Conservation (phyloP, 1,140 invertebrate species). For the Manduca sexta region DNA sequence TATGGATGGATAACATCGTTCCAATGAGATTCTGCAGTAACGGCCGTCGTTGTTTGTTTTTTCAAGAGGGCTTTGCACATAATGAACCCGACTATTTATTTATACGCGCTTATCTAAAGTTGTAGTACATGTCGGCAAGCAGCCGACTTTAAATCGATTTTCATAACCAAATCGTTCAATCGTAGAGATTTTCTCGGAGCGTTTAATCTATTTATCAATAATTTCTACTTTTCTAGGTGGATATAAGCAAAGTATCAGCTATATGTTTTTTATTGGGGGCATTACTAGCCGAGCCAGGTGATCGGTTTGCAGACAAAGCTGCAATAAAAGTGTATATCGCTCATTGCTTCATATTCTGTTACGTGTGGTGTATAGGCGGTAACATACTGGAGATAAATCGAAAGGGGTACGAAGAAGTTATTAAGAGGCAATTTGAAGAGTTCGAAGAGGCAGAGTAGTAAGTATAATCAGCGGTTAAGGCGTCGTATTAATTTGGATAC, state of each 20-base stretch:
- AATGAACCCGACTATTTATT: no score
- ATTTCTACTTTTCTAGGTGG: conserved; percentile 82
- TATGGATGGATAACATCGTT: no score
- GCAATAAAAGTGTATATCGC: conserved; percentile 77
- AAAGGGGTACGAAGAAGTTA: conserved; percentile 80
- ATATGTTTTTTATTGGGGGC: conserved; percentile 83
- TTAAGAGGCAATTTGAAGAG: conserved; percentile 80
- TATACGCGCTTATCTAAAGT: no score
- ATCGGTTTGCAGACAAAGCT: conserved; percentile 71
- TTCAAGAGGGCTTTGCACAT: no score
- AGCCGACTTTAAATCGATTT: no score
- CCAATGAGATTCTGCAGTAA: no score
- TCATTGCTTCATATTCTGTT: conserved; percentile 83
- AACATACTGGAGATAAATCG: conserved; percentile 82
- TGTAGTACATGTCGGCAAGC: no score
- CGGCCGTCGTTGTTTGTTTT: no score
- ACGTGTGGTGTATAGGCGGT: conserved; percentile 88
- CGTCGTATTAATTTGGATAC: no score
- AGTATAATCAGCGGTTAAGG: conserved; percentile 20
- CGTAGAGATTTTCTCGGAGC: no score
- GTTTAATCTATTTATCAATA: no score
- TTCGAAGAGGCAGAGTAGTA: conserved; percentile 75
- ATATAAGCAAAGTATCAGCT: conserved; percentile 85
- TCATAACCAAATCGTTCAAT: no score
- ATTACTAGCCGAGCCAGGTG: conserved; percentile 74